Percentiles rank a stretch among this genome's conserved stretches.
Conservation (phyloP, 2,888 invertebrate genomes). For the Xestia ashworthii region DNA sequence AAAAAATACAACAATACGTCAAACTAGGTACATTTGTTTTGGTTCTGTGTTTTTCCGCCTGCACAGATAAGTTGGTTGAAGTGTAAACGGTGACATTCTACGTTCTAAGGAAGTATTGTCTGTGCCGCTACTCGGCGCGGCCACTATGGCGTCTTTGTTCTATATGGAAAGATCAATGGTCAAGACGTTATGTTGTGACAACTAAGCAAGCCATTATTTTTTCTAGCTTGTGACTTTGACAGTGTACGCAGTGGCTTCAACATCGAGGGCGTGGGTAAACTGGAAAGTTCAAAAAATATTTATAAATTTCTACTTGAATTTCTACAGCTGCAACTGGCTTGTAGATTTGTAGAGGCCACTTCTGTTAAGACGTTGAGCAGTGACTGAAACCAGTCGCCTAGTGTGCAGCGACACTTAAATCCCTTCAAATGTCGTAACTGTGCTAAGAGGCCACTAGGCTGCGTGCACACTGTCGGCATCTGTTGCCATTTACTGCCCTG, state of each 20-base stretch:
- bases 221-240: background rate
- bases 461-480: background rate
- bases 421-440: background rate
- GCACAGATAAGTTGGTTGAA: no score
- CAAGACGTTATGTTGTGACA: background rate
- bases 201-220: background rate
- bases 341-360: background rate
- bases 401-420: background rate
- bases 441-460: background rate
- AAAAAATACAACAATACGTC: no score
- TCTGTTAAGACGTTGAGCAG: background rate
- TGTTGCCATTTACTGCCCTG: slow-evolving; percentile 4
- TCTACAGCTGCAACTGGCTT: background rate
- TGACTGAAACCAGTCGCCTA: background rate
- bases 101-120: background rate
- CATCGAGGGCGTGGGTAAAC: background rate
- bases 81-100: background rate
- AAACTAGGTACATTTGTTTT: no score
- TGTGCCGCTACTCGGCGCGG: background rate
- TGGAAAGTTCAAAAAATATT: background rate
- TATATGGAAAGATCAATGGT: background rate
- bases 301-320: background rate
- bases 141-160: background rate
- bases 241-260: background rate
- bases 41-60: no score